Evolutionary conservation across 2,113 vertebrate species (phyloP), one percentile per base, ranked within the genome.

Genomic region (Calidris pygmaea): DNA sequence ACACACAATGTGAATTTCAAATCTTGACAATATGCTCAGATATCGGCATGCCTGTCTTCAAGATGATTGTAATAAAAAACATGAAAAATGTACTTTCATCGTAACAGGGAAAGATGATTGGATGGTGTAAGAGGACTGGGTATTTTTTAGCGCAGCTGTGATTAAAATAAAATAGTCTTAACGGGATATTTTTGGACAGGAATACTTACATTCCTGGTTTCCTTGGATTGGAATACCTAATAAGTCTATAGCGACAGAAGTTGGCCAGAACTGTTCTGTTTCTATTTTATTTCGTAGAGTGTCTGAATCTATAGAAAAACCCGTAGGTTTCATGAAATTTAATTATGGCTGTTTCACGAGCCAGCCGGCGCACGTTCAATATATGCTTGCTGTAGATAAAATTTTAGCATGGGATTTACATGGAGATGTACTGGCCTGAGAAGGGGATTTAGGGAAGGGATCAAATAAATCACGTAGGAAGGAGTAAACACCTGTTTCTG

Each of bases 291-390:
- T 93, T 95, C 77, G 73, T 58, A 83, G 82, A 78, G 92, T 50
- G 80, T 81, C 96, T 91, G 96, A 96, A 96, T 77, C 95, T 96
- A 87, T 62, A 35, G 78, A 92, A 90, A 96, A 90, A 5, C 83
- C 62, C 2, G 7, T 27, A 73, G 85, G 71, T 96, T 94, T 83
- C 41, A 6, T 37, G 80, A 65, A 35, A 90, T 97, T 95, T 93
- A 90, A 85, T 96, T 60, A 43, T 0, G 85, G 89, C 1, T 78
- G 32, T 95, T 95, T 87, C 97, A 58, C 2, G 11, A 91, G 56
- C 83, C 90, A 80, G 90, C 81, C 66, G 27, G 88, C 2, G 37
- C 87, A 88, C 88, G 27, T 29, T 13, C 90, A 9, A 1, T 52
- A 76, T 15, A 63, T 18, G 85, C 94, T 78, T 71, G 86, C 89